Conservation (phyloP, 2,113 vertebrate species). For the Laticauda colubrina region DNA sequence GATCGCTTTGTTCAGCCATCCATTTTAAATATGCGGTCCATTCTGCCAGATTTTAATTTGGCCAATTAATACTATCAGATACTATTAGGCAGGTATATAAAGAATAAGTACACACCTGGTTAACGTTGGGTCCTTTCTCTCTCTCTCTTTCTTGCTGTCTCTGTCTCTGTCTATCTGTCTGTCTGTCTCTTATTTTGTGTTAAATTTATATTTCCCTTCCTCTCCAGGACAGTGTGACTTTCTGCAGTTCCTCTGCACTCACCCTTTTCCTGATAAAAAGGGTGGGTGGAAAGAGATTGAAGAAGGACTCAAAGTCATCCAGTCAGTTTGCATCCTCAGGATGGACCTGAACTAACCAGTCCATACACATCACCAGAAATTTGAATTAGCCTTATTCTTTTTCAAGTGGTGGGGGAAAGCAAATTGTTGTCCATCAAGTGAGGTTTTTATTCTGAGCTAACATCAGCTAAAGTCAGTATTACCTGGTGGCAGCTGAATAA, state of each 20-base stretch:
- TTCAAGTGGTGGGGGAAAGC: not conserved
- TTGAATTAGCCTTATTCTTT: not conserved
- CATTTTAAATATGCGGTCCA: slow-evolving; percentile 71
- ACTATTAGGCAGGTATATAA: slow-evolving; percentile 42
- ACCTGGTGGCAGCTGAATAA: too few relatives aligned
- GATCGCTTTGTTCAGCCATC: slow-evolving; percentile 68
- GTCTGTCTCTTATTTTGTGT: not conserved
- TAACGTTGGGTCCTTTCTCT: not conserved
- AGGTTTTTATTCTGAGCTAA: too few relatives aligned
- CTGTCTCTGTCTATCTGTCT: too few relatives aligned
- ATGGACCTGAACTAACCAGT: not conserved
- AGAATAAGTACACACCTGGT: not conserved
- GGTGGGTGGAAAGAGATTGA: not conserved
- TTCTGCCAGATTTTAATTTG: slow-evolving; percentile 74
- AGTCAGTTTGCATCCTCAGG: not conserved
- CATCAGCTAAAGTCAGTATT: not conserved
- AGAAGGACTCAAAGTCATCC: not conserved
- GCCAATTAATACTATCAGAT: slow-evolving; percentile 61
- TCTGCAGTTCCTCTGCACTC: not conserved
- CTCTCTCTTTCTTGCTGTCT: too few relatives aligned
- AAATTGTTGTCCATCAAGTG: not conserved
- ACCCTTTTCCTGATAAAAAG: not conserved
- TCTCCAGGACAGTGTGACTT: not conserved
- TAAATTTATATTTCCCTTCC: not conserved
- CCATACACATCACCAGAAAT: not conserved